phyloP scores from a whole-genome alignment of 2,113 vertebrate genomes.

The Sylvietta virens region DNA sequence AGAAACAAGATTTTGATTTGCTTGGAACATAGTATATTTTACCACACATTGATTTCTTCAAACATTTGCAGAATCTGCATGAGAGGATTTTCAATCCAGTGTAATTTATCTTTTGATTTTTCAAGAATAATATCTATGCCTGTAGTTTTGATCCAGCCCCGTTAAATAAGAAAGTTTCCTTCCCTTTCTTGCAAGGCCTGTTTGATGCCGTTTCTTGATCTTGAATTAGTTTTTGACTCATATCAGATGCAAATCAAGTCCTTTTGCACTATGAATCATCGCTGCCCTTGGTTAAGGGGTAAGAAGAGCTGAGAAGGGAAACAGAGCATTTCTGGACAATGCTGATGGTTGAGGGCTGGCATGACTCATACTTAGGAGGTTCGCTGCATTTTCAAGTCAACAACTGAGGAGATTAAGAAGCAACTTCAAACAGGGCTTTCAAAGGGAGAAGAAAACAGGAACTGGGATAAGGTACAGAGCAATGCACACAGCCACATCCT shows the following conservation, averaged over 20 bases:
- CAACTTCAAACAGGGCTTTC: constrained; percentile 5
- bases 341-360: constrained; percentile 18
- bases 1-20: not conserved
- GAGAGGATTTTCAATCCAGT: not conserved
- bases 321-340: constrained; percentile 27
- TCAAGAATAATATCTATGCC: not conserved
- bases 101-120: not conserved
- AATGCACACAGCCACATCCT: constrained; percentile 1
- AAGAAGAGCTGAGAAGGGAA: constrained; percentile 19
- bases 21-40: not conserved
- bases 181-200: not conserved
- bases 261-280: constrained; percentile 21
- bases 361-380: constrained; percentile 33
- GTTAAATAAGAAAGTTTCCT: not conserved
- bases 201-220: not conserved
- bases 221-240: constrained; percentile 34
- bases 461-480: not conserved
- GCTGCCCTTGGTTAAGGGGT: constrained; percentile 2
- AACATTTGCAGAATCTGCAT: not conserved
- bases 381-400: constrained; percentile 3
- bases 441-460: constrained; percentile 24
- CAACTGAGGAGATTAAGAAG: not conserved
- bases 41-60: not conserved
- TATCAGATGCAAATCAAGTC: constrained; percentile 19
- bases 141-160: not conserved